A percentile compares a stretch with the other conserved stretches of the same genome.
Conservation (phyloP, 2,113 vertebrate species). For the Rhabdornis inornatus region DNA sequence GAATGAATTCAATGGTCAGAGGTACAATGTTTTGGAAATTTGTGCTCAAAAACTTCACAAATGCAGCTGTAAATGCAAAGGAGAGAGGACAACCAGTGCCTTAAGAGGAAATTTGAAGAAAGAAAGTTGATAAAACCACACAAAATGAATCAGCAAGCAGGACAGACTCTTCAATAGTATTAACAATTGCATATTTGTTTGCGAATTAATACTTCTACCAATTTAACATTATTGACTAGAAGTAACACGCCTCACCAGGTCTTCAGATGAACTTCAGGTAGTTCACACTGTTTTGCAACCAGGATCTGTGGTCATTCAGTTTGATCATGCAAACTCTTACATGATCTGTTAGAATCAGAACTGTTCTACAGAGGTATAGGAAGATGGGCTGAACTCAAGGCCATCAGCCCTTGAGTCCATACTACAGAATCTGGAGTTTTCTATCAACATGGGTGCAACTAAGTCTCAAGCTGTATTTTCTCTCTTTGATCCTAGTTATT, state of each 20-base stretch:
- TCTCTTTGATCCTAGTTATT: neutral
- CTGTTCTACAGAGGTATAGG: neutral
- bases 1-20: neutral
- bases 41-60: neutral
- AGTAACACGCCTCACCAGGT: neutral
- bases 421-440: neutral
- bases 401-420: neutral
- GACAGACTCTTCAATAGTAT: neutral
- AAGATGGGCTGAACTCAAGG: neutral
- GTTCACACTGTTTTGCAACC: neutral
- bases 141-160: neutral
- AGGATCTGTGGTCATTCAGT: neutral
- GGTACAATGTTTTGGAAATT: neutral
- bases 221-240: neutral
- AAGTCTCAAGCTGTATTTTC: neutral
- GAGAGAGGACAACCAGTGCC: neutral
- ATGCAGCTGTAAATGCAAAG: neutral
- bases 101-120: neutral
- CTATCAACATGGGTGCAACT: neutral
- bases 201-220: neutral
- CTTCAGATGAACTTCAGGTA: neutral
- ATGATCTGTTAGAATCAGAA: neutral
- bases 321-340: neutral
- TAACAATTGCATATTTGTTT: neutral
- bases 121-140: neutral